Conservation (phyloP, 2,888 invertebrate species). For the Pherbina coryleti region DNA sequence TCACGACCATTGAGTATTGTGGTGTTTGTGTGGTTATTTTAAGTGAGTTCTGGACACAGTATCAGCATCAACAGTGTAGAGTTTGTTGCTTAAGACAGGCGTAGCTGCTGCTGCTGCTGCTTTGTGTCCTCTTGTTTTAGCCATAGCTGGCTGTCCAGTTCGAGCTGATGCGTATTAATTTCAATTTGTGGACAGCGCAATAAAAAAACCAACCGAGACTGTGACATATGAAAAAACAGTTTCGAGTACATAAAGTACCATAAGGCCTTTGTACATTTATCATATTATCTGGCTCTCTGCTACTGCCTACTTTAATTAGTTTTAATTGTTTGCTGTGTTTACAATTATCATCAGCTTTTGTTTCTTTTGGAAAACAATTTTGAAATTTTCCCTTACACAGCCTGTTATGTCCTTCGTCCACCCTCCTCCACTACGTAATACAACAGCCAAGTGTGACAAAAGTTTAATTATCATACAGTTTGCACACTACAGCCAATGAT, state of each 20-base stretch:
- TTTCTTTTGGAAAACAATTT: neutral
- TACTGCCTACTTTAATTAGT: too few relatives aligned
- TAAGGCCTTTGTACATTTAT: too few relatives aligned
- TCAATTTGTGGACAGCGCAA: constrained; percentile 29
- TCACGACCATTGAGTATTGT: neutral
- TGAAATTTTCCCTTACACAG: neutral
- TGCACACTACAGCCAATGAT: neutral
- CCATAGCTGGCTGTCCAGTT: constrained; percentile 32
- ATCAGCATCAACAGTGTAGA: constrained; percentile 16
- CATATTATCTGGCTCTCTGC: too few relatives aligned
- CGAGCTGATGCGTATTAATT: constrained; percentile 35
- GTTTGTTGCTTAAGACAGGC: neutral
- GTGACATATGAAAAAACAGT: neutral
- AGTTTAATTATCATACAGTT: neutral
- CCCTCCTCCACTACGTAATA: neutral
- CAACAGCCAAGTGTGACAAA: constrained; percentile 7
- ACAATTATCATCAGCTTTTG: neutral
- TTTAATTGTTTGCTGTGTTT: neutral
- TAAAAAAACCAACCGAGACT: neutral
- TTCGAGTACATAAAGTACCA: too few relatives aligned
- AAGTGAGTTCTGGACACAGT: neutral
- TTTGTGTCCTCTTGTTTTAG: constrained; percentile 20
- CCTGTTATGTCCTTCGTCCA: neutral
- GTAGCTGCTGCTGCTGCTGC: neutral
- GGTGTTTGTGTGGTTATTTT: neutral